These are phyloP conservation scores for Actias luna DNA, from an alignment of 2,888 invertebrate genomes.

Conservation along the genomic window DNA sequence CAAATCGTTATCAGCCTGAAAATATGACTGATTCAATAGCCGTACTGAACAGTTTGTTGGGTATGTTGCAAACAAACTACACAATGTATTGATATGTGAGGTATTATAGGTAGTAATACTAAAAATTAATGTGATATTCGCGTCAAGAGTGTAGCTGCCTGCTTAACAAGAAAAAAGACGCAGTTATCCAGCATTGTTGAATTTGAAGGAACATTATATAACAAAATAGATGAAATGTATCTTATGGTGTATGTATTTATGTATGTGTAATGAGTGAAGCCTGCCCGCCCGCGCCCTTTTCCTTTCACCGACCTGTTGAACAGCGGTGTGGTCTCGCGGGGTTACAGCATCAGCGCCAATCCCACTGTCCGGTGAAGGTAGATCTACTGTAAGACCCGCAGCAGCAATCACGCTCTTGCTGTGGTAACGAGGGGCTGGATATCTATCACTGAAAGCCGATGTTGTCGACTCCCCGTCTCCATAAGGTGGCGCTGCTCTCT, in stretches of 20 bases:
- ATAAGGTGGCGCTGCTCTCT: slow-evolving; percentile 82
- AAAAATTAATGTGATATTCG: background rate
- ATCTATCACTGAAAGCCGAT: slow-evolving; percentile 85
- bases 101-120: background rate
- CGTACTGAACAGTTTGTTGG: slow-evolving; percentile 11
- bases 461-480: slow-evolving; percentile 81
- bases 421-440: slow-evolving; percentile 86
- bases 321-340: slow-evolving; percentile 93
- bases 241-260: slow-evolving; percentile 29
- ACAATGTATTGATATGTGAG: slow-evolving; percentile 19
- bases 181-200: background rate
- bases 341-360: slow-evolving; percentile 97
- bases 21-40: slow-evolving; percentile 23
- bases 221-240: slow-evolving; percentile 21
- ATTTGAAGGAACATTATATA: slow-evolving; percentile 1
- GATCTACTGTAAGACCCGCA: slow-evolving; percentile 93
- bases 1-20: slow-evolving; percentile 27
- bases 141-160: background rate
- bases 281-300: slow-evolving; percentile 72
- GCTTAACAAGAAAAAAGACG: background rate
- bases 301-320: slow-evolving; percentile 90
- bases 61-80: slow-evolving; percentile 19
- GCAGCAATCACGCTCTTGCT: slow-evolving; percentile 88
- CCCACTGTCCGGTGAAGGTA: slow-evolving; percentile 97
- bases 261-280: slow-evolving; percentile 44